Base-by-base conservation (phyloP, 2,888 invertebrate species). In the Callosobruchus maculatus region DNA sequence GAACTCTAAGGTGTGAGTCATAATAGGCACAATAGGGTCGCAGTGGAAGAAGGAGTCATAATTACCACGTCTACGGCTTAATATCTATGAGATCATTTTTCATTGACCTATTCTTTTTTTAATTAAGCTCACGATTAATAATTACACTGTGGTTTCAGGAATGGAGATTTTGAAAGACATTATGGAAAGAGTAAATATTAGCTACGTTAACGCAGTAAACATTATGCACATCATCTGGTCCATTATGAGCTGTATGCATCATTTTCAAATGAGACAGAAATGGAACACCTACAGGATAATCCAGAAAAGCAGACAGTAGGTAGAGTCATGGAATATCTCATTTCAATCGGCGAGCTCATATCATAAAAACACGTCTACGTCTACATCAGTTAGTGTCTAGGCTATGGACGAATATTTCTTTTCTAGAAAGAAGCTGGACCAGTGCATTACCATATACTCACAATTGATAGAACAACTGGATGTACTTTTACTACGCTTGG, bases 201-300 rank as follows among this genome's bases (percentile, higher is more conserved):
- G 68, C 9, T 75, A 77, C 20, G 68, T 82, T 2, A 73, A 76
- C 21, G 74, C 78, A 13, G 69, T 75, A 13, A 79, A 80, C 67
- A 78, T 82, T 20, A 80, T 82, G 21, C 81, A 81, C 72, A 74
- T 86, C 20, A 77, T 83, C 22, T 86, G 85, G 85, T 83, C 84
- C 72, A 76, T 82, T 0, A 80, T 85, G 75, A 85, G 85, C 75
- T 84, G 84, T 67, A 80, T 77, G 4, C 86, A 86, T 75, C 86
- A 86, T 78, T 86, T 86, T 77, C 84, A 85, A 73, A 79, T 86
- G 69, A 75, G 85, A 67, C 73, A 81, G 70, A 78, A n/a, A 18
- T 13, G 4, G 18, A 49, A 13, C 18, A 49, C 49, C 18, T 49
- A 49, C 18, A 49, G 13, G 49, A 7, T 49, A 13, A 49, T 49